A percentile compares a stretch with the other conserved stretches of the same genome.
phyloP scores from a whole-genome alignment of 2,113 vertebrate genomes.

The Fulmarus glacialis region DNA sequence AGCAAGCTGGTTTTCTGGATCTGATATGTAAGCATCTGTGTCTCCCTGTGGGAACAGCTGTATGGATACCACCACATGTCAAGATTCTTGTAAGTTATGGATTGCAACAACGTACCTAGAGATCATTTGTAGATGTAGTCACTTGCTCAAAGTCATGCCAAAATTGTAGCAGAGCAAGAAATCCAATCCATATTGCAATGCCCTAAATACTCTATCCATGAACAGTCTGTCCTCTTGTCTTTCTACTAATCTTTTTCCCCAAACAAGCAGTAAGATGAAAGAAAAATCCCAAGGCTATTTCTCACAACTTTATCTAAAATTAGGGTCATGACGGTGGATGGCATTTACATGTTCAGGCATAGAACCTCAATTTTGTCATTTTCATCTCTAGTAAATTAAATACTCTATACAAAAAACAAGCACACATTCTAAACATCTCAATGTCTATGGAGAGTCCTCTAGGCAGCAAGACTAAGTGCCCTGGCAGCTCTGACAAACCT shows the following conservation, averaged over 20 bases:
- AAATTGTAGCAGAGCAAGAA: not conserved
- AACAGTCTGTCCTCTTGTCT: not conserved
- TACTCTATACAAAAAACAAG: not conserved
- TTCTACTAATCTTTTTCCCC: not conserved
- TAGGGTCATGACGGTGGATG: not conserved
- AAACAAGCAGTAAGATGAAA: not conserved
- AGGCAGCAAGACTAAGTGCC: not conserved
- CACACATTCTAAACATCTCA: not conserved
- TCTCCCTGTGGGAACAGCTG: not conserved
- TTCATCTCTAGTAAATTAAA: not conserved
- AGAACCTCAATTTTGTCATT: not conserved
- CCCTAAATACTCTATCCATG: not conserved
- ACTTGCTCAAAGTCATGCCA: not conserved
- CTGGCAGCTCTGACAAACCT: not conserved
- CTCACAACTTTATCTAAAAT: not conserved
- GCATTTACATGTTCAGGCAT: not conserved
- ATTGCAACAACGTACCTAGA: not conserved
- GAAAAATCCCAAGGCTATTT: not conserved
- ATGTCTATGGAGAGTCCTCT: not conserved
- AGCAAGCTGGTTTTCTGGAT: not conserved
- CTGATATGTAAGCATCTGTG: not conserved
- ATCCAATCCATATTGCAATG: not conserved
- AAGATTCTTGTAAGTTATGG: not conserved
- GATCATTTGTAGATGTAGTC: not conserved
- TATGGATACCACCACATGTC: not conserved